Evolutionary conservation across 2,888 invertebrate genomes (phyloP).

Genomic region (Ormyrus nitidulus): DNA sequence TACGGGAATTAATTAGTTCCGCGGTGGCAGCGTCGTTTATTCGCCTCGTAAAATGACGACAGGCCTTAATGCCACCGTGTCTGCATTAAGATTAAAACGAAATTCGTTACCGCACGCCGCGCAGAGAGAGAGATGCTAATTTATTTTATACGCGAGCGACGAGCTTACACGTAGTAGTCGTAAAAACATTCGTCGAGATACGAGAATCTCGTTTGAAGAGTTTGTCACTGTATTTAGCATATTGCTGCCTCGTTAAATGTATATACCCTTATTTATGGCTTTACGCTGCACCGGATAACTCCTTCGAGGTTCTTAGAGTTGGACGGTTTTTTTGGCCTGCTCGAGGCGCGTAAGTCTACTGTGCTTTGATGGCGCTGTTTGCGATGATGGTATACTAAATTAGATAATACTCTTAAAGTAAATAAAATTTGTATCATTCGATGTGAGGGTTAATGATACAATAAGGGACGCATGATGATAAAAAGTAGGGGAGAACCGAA

Average conservation of each 20-base stretch:
- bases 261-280: slow-evolving; percentile 18
- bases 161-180: slow-evolving; percentile 11
- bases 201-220: slow-evolving; percentile 33
- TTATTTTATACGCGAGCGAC: slow-evolving; percentile 47
- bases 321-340: neutral
- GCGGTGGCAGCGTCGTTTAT: slow-evolving; percentile 51
- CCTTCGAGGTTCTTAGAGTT: slow-evolving; percentile 4
- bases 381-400: too few relatives aligned
- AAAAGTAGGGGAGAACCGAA: too few relatives aligned
- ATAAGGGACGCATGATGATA: too few relatives aligned
- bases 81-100: slow-evolving; percentile 41
- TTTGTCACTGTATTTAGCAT: slow-evolving; percentile 30
- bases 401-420: too few relatives aligned
- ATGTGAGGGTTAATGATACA: too few relatives aligned
- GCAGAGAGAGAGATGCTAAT: slow-evolving; percentile 54
- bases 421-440: too few relatives aligned
- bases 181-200: slow-evolving; percentile 35
- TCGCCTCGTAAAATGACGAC: slow-evolving; percentile 45
- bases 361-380: too few relatives aligned
- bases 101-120: slow-evolving; percentile 49
- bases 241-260: slow-evolving; percentile 25
- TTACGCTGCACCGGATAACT: slow-evolving; percentile 19
- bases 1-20: slow-evolving; percentile 53
- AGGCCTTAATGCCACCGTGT: slow-evolving; percentile 28
- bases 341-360: too few relatives aligned